Base-by-base conservation (phyloP, 2,797 vertebrate species). In the Pseudomugil tenellus region DNA sequence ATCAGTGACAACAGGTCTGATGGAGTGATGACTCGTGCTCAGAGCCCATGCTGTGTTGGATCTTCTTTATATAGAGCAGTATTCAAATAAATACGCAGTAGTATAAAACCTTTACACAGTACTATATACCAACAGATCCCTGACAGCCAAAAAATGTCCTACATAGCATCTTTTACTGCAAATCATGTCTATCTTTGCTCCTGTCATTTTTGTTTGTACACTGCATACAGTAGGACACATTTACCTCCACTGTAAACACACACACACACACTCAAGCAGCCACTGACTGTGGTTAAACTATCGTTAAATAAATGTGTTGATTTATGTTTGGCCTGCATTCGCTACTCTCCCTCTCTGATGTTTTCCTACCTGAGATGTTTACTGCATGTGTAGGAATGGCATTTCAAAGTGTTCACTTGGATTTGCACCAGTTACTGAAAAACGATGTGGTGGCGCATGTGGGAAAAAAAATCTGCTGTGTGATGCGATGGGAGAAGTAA, bases 291-390 rank as follows among this genome's bases (percentile, higher is more conserved):
- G 77, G 73, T 84, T 66, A 89, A 84, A 74, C 83, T 80, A 89
- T 88, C 85, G 46, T 76, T 83, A 74, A 87, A 93, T 90, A 90
- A 90, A 89, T 70, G 79, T 87, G 81, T 78, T 77, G 74, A 94
- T 93, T 92, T 87, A 91, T 32, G 66, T 48, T 26, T 69, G 21
- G 74, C 76, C 72, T 66, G 23, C 49, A 37, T 83, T 84, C 60
- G 72, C 78, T 51, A 6, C 83, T 78, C 67, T 74, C 79, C 76
- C 64, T 68, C 70, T 77, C 60, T 75, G 80, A 68, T 84, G 79
- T 89, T 79, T 81, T 77, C 73, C 69, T 87, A 76, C 37, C 59
- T 7, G 69, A 81, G 85, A 86, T 84, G 83, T 92, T 93, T 86
- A 78, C 89, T 78, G 72, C 82, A 85, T 73, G 84, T 79, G 75